Evolutionary conservation across 2,888 invertebrate species (phyloP).

Genomic region (Drosophila rellima): DNA sequence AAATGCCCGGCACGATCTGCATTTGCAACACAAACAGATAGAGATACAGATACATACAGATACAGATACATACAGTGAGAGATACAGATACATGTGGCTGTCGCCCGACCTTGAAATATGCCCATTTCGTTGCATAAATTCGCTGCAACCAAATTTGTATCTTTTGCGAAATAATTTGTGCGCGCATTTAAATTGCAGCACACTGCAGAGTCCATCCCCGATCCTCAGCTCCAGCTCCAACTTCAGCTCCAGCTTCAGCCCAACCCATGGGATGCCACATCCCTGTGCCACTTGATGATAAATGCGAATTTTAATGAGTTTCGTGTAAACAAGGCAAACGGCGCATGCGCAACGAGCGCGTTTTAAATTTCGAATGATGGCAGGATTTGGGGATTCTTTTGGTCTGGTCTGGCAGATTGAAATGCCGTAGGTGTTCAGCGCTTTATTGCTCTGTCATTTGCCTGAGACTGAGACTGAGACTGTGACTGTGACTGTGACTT

Average conservation of each 20-base stretch:
- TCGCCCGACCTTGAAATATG: constrained; percentile 83
- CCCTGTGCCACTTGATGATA: constrained; percentile 79
- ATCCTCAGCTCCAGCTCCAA: not conserved
- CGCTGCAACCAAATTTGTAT: constrained; percentile 42
- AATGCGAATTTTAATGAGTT: constrained; percentile 84
- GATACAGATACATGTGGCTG: constrained; percentile 24
- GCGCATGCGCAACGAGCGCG: constrained; percentile 25
- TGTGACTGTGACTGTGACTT: constrained; percentile 1
- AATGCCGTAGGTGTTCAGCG: constrained; percentile 74
- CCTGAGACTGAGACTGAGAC: not conserved
- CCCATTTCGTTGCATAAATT: constrained; percentile 80
- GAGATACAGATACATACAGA: constrained; percentile 1
- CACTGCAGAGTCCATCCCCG: constrained; percentile 11
- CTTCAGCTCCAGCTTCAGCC: constrained; percentile 9
- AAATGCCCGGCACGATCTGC: constrained; percentile 29
- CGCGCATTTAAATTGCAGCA: constrained; percentile 74
- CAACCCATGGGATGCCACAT: constrained; percentile 38
- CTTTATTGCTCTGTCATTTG: constrained; percentile 72
- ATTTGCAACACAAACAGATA: constrained; percentile 5
- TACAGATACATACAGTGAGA: constrained; percentile 6
- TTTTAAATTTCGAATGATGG: constrained; percentile 42
- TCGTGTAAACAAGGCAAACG: constrained; percentile 77
- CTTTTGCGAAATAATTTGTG: constrained; percentile 64
- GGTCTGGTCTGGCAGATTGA: constrained; percentile 50
- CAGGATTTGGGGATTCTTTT: constrained; percentile 67